Conservation (phyloP, 2,888 invertebrate species). For the Molorchus minor region DNA sequence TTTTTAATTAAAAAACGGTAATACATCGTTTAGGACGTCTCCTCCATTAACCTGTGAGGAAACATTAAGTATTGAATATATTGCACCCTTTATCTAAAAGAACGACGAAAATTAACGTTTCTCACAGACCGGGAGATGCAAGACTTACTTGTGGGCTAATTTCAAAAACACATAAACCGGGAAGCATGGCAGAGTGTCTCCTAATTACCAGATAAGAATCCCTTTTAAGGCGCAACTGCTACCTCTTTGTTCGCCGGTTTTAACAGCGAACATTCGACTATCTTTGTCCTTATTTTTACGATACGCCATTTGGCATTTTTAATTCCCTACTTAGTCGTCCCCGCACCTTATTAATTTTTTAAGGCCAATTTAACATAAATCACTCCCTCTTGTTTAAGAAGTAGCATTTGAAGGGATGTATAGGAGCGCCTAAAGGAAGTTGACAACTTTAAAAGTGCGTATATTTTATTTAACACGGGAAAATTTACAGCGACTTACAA, state of each 20-base stretch:
- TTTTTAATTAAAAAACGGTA: conserved; percentile 1
- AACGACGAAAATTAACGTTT: conserved; percentile 14
- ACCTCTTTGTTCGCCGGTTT: conserved; percentile 48
- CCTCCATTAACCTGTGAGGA: conserved; percentile 18
- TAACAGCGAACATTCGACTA: conserved; percentile 37
- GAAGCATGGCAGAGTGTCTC: conserved; percentile 48
- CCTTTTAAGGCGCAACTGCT: conserved; percentile 48
- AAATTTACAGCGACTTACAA: conserved; percentile 20
- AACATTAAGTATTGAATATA: conserved; percentile 13
- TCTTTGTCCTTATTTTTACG: conserved; percentile 40
- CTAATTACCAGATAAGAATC: conserved; percentile 57
- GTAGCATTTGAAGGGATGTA: conserved; percentile 15
- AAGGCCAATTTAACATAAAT: conserved; percentile 44
- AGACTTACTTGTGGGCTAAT: conserved; percentile 51
- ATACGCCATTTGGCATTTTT: conserved; percentile 45
- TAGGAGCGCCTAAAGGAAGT: conserved; percentile 10
- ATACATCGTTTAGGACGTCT: conserved; percentile 1
- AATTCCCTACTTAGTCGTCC: conserved; percentile 41
- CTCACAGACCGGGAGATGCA: conserved; percentile 43
- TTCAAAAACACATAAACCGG: conserved; percentile 54
- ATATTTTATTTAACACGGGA: conserved; percentile 20
- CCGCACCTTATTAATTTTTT: conserved; percentile 46
- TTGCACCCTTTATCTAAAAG: conserved; percentile 33
- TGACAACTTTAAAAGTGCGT: conserved; percentile 24
- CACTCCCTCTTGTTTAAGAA: conserved; percentile 31